Evolutionary conservation across 2,888 invertebrate species (phyloP).

Genomic region (Mesorhabditis sp.): DNA sequence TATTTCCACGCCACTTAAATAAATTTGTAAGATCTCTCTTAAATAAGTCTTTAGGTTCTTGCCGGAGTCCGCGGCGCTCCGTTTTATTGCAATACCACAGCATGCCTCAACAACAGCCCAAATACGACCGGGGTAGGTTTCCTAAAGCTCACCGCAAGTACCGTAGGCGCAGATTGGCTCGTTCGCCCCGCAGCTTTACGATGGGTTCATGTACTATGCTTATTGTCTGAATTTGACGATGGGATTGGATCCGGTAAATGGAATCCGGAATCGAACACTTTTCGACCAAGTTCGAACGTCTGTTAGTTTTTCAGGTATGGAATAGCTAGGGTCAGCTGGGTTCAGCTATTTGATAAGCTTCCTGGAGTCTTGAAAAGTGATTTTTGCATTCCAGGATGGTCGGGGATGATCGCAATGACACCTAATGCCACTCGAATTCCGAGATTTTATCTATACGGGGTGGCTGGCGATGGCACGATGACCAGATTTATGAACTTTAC

Average conservation of each 20-base stretch:
- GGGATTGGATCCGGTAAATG: not conserved
- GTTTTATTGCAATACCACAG: not conserved
- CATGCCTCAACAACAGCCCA: not conserved
- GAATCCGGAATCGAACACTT: not conserved
- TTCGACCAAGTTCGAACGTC: not conserved
- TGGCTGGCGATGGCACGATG: not conserved
- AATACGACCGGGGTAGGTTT: not conserved
- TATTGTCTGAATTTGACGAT: not conserved
- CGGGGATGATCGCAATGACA: not conserved
- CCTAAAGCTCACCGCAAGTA: not conserved
- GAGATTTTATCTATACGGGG: not conserved
- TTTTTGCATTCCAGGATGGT: not conserved
- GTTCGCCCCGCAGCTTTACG: constrained; percentile 2
- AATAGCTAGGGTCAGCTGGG: not conserved
- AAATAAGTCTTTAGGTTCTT: not conserved
- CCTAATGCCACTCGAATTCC: not conserved
- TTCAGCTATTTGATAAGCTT: too few relatives aligned
- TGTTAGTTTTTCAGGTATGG: not conserved
- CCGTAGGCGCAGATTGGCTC: not conserved
- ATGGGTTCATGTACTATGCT: not conserved
- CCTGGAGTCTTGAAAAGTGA: not conserved
- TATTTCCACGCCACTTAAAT: too few relatives aligned
- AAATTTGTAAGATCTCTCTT: too few relatives aligned
- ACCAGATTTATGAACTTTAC: not conserved
- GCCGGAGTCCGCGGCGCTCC: constrained; percentile 3